Conservation (phyloP, 2,797 vertebrate genomes). For the Gallinago nigripennis region DNA sequence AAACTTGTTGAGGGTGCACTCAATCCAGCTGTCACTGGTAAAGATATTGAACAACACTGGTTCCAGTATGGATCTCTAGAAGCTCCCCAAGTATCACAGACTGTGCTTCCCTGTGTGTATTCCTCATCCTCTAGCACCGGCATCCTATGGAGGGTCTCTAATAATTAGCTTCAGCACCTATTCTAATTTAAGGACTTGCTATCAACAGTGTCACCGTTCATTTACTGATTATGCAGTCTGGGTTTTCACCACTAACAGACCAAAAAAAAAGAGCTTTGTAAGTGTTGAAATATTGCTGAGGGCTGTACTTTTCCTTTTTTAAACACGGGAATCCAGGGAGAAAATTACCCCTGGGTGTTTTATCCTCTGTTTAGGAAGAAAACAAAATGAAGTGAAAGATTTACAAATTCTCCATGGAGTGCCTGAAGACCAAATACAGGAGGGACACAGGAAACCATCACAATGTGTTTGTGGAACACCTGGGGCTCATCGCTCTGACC, state of each 20-base stretch:
- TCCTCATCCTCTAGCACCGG: conserved; percentile 80
- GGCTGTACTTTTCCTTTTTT: not conserved
- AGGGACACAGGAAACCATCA: not conserved
- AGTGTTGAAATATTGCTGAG: not conserved
- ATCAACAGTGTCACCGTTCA: not conserved
- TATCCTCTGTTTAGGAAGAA: not conserved
- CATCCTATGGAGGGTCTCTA: conserved; percentile 70
- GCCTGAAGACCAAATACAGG: not conserved
- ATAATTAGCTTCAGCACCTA: conserved; percentile 73
- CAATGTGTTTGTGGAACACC: not conserved
- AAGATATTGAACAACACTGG: not conserved
- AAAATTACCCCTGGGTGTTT: not conserved
- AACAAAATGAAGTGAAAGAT: not conserved
- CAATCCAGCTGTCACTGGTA: not conserved
- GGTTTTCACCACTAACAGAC: not conserved
- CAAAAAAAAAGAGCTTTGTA: not conserved
- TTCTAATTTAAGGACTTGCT: not conserved
- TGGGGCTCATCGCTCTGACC: not conserved
- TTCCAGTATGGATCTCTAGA: not conserved
- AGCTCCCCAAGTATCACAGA: not conserved
- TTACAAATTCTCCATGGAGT: not conserved
- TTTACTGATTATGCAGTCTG: not conserved
- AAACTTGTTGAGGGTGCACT: not conserved
- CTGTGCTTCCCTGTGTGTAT: conserved; percentile 28
- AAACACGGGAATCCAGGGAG: not conserved